phyloP scores from a whole-genome alignment of 2,888 invertebrate genomes.

The Melanotus villosus region DNA sequence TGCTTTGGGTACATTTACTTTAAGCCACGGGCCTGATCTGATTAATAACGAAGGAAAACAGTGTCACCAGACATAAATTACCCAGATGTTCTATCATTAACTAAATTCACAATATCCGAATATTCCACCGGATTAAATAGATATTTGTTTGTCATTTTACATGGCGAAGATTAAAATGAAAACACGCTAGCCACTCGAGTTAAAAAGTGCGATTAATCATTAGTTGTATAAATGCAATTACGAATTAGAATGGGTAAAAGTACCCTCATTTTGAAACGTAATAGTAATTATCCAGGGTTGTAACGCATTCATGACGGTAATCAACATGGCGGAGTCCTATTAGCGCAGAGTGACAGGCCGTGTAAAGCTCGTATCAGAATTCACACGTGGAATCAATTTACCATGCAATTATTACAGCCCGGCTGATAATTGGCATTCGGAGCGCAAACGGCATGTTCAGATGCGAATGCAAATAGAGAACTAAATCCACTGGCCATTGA shows the following conservation, averaged over 20 bases:
- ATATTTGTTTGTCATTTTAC: too few species aligned
- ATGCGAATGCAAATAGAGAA: slow-evolving; percentile 52
- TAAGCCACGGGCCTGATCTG: slow-evolving; percentile 27
- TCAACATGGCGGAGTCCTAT: slow-evolving; percentile 49
- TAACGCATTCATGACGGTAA: slow-evolving; percentile 51
- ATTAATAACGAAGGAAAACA: slow-evolving; percentile 27
- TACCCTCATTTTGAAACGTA: slow-evolving; percentile 45
- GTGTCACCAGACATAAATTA: slow-evolving; percentile 5
- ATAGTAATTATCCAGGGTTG: slow-evolving; percentile 48
- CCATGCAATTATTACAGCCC: slow-evolving; percentile 48
- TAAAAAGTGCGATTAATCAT: slow-evolving; percentile 18
- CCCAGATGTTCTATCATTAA: not conserved
- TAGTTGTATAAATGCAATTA: slow-evolving; percentile 14
- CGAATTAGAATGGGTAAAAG: slow-evolving; percentile 22
- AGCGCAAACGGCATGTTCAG: slow-evolving; percentile 41
- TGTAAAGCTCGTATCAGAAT: slow-evolving; percentile 50
- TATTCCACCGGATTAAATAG: too few species aligned
- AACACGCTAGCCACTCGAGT: not conserved
- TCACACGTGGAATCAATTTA: slow-evolving; percentile 54
- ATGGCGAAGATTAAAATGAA: too few species aligned
- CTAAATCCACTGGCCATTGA: slow-evolving; percentile 49
- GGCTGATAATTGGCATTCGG: slow-evolving; percentile 51
- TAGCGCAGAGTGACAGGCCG: slow-evolving; percentile 46
- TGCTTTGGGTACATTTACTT: slow-evolving; percentile 31
- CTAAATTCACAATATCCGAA: not conserved